phyloP scores from a whole-genome alignment of 2,888 invertebrate species.

The Galerucella pusilla region DNA sequence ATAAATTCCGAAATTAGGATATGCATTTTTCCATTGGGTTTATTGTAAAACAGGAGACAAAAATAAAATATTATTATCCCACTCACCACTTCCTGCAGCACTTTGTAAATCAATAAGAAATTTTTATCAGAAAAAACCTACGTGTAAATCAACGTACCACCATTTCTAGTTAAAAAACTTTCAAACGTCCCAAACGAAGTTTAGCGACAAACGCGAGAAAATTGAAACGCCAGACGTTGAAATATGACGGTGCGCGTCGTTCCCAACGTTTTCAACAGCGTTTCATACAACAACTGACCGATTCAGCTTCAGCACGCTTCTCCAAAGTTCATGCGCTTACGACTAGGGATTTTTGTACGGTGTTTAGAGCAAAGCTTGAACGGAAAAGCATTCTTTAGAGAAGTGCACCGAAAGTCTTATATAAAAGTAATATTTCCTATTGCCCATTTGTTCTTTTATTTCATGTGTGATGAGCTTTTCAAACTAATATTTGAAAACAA shows the following conservation, averaged over 20 bases:
- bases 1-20: too few species aligned
- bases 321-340: conserved; percentile 36
- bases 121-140: not conserved
- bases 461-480: not conserved
- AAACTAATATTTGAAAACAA: not conserved
- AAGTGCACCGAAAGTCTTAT: conserved; percentile 25
- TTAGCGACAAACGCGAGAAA: not conserved
- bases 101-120: not conserved
- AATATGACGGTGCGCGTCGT: conserved; percentile 13
- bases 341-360: conserved; percentile 38
- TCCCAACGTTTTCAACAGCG: conserved; percentile 18
- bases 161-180: not conserved
- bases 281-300: conserved; percentile 38
- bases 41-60: not conserved
- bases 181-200: not conserved
- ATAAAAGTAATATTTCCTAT: conserved; percentile 11
- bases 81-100: not conserved
- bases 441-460: not conserved
- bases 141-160: not conserved
- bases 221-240: conserved; percentile 1
- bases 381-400: conserved; percentile 18
- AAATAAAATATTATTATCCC: not conserved
- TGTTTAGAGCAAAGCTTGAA: conserved; percentile 26
- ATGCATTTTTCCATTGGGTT: not conserved
- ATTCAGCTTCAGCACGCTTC: conserved; percentile 33